Evolutionary conservation across 1,140 invertebrate genomes (phyloP).

Genomic region (Bombyx mandarina): DNA sequence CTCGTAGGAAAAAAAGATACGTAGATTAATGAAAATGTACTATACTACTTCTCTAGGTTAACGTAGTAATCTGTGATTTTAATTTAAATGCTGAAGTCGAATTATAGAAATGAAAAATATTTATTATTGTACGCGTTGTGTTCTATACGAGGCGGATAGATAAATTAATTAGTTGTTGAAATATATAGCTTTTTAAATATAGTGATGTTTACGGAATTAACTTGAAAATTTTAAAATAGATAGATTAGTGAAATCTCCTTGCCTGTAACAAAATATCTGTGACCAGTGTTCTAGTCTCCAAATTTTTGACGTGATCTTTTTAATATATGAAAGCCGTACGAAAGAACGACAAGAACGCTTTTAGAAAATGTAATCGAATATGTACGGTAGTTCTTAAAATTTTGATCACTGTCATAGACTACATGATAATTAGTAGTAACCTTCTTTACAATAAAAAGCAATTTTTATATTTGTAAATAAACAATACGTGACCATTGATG

Average conservation of each 20-base stretch:
- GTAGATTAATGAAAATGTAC: slow-evolving; percentile 28
- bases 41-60: slow-evolving; percentile 28
- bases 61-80: slow-evolving; percentile 68
- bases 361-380: background rate
- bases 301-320: slow-evolving; percentile 24
- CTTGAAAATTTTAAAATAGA: no score
- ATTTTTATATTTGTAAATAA: slow-evolving; percentile 27
- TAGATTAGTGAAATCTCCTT: slow-evolving; percentile 30
- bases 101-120: slow-evolving; percentile 7
- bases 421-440: slow-evolving; percentile 23
- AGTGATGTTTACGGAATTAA: no score
- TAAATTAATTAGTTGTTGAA: no score
- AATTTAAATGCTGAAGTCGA: slow-evolving; percentile 47
- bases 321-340: slow-evolving; percentile 5
- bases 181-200: no score
- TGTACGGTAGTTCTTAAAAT: slow-evolving; percentile 12
- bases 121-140: slow-evolving; percentile 4
- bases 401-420: slow-evolving; percentile 16
- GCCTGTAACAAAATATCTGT: slow-evolving; percentile 44
- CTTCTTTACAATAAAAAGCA: slow-evolving; percentile 17
- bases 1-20: slow-evolving; percentile 71
- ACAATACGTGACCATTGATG: slow-evolving; percentile 5
- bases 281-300: slow-evolving; percentile 57
- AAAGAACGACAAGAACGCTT: slow-evolving; percentile 6
- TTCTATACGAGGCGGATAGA: slow-evolving; percentile 8